These are phyloP conservation scores for Tachysurus fulvidraco DNA, from an alignment of 2,113 vertebrate species.

Conservation along the genomic window DNA sequence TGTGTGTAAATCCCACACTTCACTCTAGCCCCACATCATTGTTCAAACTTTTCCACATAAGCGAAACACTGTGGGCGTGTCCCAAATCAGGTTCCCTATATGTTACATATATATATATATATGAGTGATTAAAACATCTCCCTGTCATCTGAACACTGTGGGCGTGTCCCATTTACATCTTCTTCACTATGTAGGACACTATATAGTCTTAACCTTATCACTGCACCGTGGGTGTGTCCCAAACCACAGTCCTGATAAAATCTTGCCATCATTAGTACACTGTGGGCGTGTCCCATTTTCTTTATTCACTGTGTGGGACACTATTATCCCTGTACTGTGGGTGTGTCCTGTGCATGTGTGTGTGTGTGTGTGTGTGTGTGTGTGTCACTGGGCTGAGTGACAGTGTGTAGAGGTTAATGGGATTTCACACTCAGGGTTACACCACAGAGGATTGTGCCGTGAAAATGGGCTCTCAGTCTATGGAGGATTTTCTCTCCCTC, in stretches of 20 bases:
- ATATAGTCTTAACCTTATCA: not conserved
- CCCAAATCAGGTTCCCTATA: not conserved
- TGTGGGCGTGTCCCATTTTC: not conserved
- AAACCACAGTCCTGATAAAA: not conserved
- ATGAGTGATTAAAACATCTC: not conserved
- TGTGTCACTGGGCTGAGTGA: constrained; percentile 65
- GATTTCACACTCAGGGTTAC: constrained; percentile 69
- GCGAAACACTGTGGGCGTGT: not conserved
- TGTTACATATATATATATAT: not conserved
- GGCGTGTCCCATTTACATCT: not conserved
- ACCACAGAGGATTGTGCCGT: constrained; percentile 59
- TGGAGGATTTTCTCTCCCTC: constrained; percentile 61
- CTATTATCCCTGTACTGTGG: not conserved
- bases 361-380: constrained; percentile 31
- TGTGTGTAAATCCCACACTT: not conserved
- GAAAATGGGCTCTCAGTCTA: constrained; percentile 67
- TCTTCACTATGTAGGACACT: not conserved
- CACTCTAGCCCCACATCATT: not conserved
- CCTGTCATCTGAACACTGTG: not conserved
- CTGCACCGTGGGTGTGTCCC: not conserved
- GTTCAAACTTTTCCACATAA: not conserved
- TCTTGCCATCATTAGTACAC: not conserved
- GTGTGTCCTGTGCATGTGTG: too few species aligned
- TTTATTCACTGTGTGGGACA: not conserved
- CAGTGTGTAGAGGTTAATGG: constrained; percentile 68